phyloP scores from a whole-genome alignment of 2,888 invertebrate genomes.

The Chironomus tentans region DNA sequence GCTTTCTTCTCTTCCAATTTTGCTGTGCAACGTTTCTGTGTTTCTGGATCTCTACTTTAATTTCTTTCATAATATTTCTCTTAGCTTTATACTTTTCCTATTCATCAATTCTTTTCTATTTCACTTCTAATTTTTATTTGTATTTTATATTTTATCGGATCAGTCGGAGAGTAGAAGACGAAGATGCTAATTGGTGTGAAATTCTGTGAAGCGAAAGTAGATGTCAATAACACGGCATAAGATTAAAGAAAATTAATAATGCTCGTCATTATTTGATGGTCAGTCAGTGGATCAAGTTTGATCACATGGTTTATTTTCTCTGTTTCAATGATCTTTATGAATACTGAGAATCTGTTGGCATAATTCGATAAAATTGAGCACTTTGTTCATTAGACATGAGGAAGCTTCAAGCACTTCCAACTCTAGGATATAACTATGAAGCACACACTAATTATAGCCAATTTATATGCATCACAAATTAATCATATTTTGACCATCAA shows the following conservation, averaged over 20 bases:
- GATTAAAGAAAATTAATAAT: no score
- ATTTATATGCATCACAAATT: no score
- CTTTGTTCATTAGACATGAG: no score
- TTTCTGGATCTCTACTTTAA: constrained; percentile 17
- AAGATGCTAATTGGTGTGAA: neutral
- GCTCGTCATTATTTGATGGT: neutral
- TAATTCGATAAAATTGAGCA: no score
- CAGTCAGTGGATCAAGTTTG: neutral
- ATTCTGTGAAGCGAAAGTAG: neutral
- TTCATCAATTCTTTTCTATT: neutral
- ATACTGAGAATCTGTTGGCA: neutral
- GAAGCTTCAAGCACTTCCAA: no score
- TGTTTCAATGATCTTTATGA: neutral
- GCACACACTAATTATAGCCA: no score
- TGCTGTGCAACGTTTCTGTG: constrained; percentile 14
- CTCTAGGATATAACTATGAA: no score
- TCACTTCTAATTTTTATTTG: neutral
- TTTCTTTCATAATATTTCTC: constrained; percentile 17
- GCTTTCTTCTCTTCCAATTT: neutral
- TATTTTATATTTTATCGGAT: neutral
- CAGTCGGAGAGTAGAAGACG: neutral
- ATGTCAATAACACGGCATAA: neutral
- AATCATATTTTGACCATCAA: neutral
- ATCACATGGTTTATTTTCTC: neutral
- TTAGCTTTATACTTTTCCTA: neutral